Evolutionary conservation across 2,888 invertebrate species (phyloP), one percentile per base, ranked within the genome.

Genomic region (Polymixis lichenea): DNA sequence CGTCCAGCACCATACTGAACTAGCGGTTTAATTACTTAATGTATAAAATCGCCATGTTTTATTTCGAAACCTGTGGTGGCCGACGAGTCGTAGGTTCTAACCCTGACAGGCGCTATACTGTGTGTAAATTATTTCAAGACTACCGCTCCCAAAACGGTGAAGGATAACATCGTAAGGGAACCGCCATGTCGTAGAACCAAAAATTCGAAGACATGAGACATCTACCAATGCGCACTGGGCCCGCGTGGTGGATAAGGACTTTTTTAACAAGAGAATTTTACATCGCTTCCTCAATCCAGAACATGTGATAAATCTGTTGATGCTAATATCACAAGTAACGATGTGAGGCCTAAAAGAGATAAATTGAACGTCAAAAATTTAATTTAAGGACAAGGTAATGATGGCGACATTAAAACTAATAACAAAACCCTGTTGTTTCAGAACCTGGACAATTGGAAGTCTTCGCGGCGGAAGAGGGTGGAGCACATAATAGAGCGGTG

Each of bases 361-460:
- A 6, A 49, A 65, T 19, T 13, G 2, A 38, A 15, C 2, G 6
- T 17, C 13, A 25, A 61, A 72, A 51, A 28, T 17, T 1, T 11
- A 51, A 25, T 0, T 22, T 11, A 25, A 22, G 4, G 5, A n/a
- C 22, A 60, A 43, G 8, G 25, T 55, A 17, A 28, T 22, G 28
- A 32, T 43, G 13, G 1, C 15, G 7, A 58, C 0, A 1, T 5
- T 64, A 2, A 32, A 46, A 25, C 58, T 60, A 28, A 69, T 43
- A 17, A 22, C 22, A 46, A 51, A 46, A 4, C 8, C 3, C 8
- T 13, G 25, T 82, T 82, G 87, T 91, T 93, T 22, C 95, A 99
- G 98, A 99, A 99, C 96, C 97, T 99, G 96, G 98, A 99, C 96
- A 98, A 98, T 95, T 99, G 99, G 99, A 99, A 99, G 97, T 98